Percentiles rank a stretch among this genome's conserved stretches.
phyloP scores from a whole-genome alignment of 2,113 vertebrate species.

The Gallinago jamesoni region DNA sequence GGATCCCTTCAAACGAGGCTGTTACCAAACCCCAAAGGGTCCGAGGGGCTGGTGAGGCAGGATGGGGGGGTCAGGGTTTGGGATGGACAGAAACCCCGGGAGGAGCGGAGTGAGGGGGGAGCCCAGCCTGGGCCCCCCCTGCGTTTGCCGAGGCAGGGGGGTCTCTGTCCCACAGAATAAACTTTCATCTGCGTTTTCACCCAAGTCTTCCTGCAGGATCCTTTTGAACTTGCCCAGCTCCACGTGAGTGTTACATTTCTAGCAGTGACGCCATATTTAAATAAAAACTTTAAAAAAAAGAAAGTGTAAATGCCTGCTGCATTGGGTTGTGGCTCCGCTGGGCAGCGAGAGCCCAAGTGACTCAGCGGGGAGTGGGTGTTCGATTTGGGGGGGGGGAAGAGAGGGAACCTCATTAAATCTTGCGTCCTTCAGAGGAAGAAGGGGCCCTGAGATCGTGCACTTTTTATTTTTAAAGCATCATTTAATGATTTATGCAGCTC shows the following conservation, averaged over 20 bases:
- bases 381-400: not conserved
- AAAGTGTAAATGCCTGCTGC: not conserved
- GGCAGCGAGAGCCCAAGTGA: constrained; percentile 20
- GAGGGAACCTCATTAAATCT: constrained; percentile 35
- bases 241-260: not conserved
- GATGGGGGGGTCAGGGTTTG: not conserved
- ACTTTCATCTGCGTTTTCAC: not conserved
- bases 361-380: constrained; percentile 36
- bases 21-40: too few species aligned
- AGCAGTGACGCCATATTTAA: not conserved
- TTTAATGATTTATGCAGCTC: constrained; percentile 48
- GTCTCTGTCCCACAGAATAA: not conserved
- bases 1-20: not conserved
- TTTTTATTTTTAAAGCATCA: not conserved
- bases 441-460: not conserved
- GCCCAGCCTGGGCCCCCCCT: rapidly evolving
- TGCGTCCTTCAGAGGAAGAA: constrained; percentile 8
- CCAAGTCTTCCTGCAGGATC: not conserved
- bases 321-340: not conserved
- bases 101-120: not conserved
- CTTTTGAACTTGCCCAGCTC: not conserved
- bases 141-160: not conserved
- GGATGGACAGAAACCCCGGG: not conserved
- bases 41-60: not conserved
- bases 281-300: not conserved